Evolutionary conservation across 2,797 vertebrate species (phyloP), one percentile per base, ranked within the genome.

Genomic region (Coregonus sp.): DNA sequence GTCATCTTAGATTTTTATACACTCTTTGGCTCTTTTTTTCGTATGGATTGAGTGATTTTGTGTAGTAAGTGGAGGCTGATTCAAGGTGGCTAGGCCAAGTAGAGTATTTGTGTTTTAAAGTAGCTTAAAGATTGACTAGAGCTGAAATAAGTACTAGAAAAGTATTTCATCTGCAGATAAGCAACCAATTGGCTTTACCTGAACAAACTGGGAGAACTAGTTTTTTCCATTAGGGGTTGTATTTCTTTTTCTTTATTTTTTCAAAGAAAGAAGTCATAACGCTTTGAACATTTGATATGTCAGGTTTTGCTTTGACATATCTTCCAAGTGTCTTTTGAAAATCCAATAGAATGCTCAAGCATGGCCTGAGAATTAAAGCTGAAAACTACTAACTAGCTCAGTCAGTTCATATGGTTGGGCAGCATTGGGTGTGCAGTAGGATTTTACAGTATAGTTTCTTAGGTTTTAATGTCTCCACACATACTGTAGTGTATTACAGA

Each of bases 271-370:
- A 40, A 40, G 40, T 40, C 63, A 40, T 40, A 40, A 40, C 0
- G 7, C 63, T 79, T 75, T 84, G 51, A 83, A 80, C 82, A 70
- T 61, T 47, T 40, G 37, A 40, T 40, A 47, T 47, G 40, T 47
- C 40, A 47, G 75, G 63, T 76, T 79, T 79, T 78, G 11, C 52
- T 86, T 79, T 83, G 61, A 78, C 66, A 73, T 31, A 5, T 65
- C 78, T 80, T 83, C 61, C 85, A 80, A 73, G 72, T 72, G 54
- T 47, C 40, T 75, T 82, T 75, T 85, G 65, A 78, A 81, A 82
- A 83, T 56, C 7, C 1, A 72, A 79, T 81, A 85, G 69, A 84
- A 61, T 84, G 72, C 71, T n/a, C 9, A 31, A 73, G 52, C 71
- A 63, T 78, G n/a, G 73, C 71, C 74, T 80, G 71, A 20, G 54